These are phyloP conservation scores for Pseudocheirus occidentalis DNA, from an alignment of 2,797 vertebrate species.

Conservation along the genomic window DNA sequence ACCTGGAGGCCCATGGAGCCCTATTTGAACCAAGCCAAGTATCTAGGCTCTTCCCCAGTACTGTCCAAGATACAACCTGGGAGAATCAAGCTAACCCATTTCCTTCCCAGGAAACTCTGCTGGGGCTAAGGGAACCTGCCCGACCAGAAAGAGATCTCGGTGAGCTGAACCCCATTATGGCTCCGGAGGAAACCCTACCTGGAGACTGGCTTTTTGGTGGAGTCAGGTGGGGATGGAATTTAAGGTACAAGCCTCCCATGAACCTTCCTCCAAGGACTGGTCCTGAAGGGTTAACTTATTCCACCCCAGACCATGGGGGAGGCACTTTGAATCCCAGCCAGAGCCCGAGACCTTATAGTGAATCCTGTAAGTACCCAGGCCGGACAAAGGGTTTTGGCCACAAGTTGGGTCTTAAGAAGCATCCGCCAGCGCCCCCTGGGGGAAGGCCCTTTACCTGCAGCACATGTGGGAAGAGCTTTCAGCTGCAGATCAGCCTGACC, in stretches of 20 bases:
- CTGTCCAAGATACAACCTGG: conserved; percentile 73
- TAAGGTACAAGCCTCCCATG: conserved; percentile 85
- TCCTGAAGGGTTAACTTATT: conserved; percentile 82
- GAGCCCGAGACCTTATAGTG: conserved; percentile 77
- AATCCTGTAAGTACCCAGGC: conserved; percentile 75
- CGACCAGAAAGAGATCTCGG: conserved; percentile 67
- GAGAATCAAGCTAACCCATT: conserved; percentile 73
- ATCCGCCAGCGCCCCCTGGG: conserved; percentile 60
- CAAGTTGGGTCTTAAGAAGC: conserved; percentile 75
- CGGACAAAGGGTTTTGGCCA: conserved; percentile 80
- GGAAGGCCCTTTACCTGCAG: conserved; percentile 75
- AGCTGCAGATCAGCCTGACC: conserved; percentile 77
- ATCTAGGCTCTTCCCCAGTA: conserved; percentile 72
- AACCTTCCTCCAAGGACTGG: conserved; percentile 85
- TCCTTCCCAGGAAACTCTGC: conserved; percentile 67
- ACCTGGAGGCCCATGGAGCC: conserved; percentile 76
- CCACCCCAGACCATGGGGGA: conserved; percentile 83
- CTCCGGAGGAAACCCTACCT: conserved; percentile 63
- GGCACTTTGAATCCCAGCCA: conserved; percentile 85
- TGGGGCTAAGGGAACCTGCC: conserved; percentile 68
- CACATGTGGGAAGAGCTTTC: conserved; percentile 74
- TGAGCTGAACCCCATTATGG: conserved; percentile 57
- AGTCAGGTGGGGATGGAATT: conserved; percentile 85
- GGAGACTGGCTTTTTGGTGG: conserved; percentile 85
- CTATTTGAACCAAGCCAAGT: conserved; percentile 73